These are phyloP conservation scores for Scaptomyza cyrtandrae DNA, from an alignment of 2,888 invertebrate species.

Conservation along the genomic window DNA sequence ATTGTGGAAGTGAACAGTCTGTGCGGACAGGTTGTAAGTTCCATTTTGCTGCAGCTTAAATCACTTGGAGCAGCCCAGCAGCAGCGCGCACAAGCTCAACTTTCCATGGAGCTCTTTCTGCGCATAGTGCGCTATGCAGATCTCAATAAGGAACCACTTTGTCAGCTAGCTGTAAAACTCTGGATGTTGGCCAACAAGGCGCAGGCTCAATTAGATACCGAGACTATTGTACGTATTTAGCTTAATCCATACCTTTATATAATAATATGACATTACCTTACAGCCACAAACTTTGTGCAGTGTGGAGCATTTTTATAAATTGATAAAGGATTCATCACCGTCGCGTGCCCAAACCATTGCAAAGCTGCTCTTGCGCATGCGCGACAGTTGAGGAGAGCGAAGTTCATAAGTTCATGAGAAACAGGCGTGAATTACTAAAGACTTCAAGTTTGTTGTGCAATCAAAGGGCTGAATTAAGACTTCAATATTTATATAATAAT, in stretches of 20 bases:
- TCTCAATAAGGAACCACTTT: slow-evolving; percentile 87
- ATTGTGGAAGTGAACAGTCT: slow-evolving; percentile 91
- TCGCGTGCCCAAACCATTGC: slow-evolving; percentile 63
- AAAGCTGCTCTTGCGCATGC: slow-evolving; percentile 68
- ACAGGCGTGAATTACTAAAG: slow-evolving; percentile 7
- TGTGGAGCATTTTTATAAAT: slow-evolving; percentile 72
- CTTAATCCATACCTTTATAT: background rate
- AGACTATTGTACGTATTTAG: slow-evolving; percentile 79
- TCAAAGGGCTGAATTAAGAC: slow-evolving; percentile 53
- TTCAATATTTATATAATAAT: slow-evolving; percentile 38
- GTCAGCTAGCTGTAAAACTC: slow-evolving; percentile 90
- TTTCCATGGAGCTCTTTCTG: slow-evolving; percentile 91
- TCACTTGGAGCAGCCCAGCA: slow-evolving; percentile 89
- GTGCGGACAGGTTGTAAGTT: slow-evolving; percentile 90
- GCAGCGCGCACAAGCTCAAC: slow-evolving; percentile 88
- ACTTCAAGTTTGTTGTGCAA: slow-evolving; percentile 43
- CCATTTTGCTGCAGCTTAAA: slow-evolving; percentile 89
- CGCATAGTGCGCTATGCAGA: slow-evolving; percentile 89
- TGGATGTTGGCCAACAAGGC: slow-evolving; percentile 92
- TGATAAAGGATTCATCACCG: slow-evolving; percentile 64
- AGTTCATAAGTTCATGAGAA: slow-evolving; percentile 7
- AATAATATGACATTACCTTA: background rate
- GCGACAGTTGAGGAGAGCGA: slow-evolving; percentile 56
- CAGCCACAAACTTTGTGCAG: slow-evolving; percentile 74
- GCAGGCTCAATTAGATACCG: slow-evolving; percentile 86